These are phyloP conservation scores for Silvanus unidentatus DNA, from an alignment of 2,888 invertebrate species.

Conservation along the genomic window DNA sequence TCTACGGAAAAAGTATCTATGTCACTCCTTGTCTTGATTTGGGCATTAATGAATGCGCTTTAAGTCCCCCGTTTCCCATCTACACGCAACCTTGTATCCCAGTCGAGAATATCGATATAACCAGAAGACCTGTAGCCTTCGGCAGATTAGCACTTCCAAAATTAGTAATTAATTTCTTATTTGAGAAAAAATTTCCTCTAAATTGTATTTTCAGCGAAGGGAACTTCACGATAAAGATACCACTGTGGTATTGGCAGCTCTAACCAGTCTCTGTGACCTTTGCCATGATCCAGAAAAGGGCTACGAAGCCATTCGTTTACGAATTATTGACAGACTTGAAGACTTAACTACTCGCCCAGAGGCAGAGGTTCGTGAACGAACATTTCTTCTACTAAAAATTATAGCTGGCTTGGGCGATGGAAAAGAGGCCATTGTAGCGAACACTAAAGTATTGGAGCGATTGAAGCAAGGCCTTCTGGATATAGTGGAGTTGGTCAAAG, in stretches of 20 bases:
- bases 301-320: constrained; percentile 42
- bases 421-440: constrained; percentile 41
- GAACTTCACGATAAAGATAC: constrained; percentile 42
- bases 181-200: background rate
- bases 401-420: constrained; percentile 42
- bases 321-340: constrained; percentile 42
- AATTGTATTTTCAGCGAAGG: constrained; percentile 34
- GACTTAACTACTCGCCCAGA: no score
- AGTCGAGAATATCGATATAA: constrained; percentile 43
- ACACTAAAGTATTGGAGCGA: constrained; percentile 35
- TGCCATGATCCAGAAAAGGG: constrained; percentile 46
- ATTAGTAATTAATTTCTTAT: constrained; percentile 31
- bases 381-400: constrained; percentile 38
- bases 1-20: no score
- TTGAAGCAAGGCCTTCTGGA: constrained; percentile 39
- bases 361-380: constrained; percentile 40
- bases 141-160: constrained; percentile 45
- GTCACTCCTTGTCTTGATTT: no score
- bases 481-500: constrained; percentile 35
- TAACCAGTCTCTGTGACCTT: constrained; percentile 45
- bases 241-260: constrained; percentile 39
- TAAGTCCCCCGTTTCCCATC: constrained; percentile 32
- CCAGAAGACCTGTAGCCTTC: constrained; percentile 44
- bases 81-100: constrained; percentile 42
- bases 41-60: constrained; percentile 30